phyloP scores from a whole-genome alignment of 2,797 vertebrate genomes.

The Sciaenops ocellatus region DNA sequence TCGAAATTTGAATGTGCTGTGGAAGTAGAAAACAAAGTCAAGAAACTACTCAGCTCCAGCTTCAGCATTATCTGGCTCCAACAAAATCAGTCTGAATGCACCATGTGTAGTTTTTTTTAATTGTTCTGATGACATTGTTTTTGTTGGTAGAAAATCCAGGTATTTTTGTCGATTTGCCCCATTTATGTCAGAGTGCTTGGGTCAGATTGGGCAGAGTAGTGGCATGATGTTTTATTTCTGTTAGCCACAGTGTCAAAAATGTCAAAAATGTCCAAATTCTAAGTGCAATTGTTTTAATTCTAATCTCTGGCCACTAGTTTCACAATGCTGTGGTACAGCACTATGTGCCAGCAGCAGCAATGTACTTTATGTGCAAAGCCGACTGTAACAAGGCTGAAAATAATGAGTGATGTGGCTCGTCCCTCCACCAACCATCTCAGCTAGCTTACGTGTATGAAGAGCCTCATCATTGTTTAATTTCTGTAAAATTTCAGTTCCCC shows the following conservation, averaged over 20 bases:
- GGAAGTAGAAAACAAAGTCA: neutral
- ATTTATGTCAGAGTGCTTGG: neutral
- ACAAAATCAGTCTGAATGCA: too few relatives aligned
- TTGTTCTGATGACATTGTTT: neutral
- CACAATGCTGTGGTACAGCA: neutral
- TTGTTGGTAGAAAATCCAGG: neutral
- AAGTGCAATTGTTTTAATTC: neutral
- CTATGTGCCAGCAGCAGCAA: neutral
- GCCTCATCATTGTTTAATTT: conserved; percentile 8
- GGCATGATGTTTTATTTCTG: neutral
- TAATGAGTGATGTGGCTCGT: conserved; percentile 3
- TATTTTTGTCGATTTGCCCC: neutral
- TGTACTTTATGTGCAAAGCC: neutral
- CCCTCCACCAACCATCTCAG: neutral
- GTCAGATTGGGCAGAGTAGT: neutral
- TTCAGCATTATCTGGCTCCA: neutral
- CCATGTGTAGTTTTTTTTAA: too few relatives aligned
- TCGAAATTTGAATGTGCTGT: neutral
- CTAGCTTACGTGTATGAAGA: neutral
- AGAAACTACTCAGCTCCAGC: neutral
- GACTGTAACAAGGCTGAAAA: neutral
- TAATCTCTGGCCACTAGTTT: neutral
- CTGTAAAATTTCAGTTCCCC: neutral
- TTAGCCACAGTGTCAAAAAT: neutral
- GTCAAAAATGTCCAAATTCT: neutral